Evolutionary conservation across 2,888 invertebrate genomes (phyloP), one percentile per base, ranked within the genome.

Genomic region (Ceraclea dissimilis): DNA sequence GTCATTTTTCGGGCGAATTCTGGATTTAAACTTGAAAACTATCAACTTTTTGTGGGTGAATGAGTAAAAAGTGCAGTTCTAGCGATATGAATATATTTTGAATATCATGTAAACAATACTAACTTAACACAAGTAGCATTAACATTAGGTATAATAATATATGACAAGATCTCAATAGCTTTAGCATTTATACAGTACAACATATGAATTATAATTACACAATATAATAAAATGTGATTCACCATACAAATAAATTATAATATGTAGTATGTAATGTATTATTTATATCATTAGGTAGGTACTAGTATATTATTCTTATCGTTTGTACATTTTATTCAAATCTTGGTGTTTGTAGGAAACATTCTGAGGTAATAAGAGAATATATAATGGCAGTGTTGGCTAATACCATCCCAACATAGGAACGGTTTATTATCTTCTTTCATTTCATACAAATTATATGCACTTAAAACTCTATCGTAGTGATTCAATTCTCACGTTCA

Each of bases 11-110:
- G n/a, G n/a, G n/a, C n/a, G n/a, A n/a, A n/a, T n/a, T n/a, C n/a
- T n/a, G n/a, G n/a, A n/a, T n/a, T n/a, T n/a, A n/a, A n/a, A n/a
- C n/a, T n/a, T n/a, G n/a, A n/a, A n/a, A n/a, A n/a, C n/a, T n/a
- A n/a, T n/a, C n/a, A n/a, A n/a, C n/a, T n/a, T n/a, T n/a, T n/a
- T n/a, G n/a, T 11, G 22, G 26, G 43, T 19, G 19, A 51, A 6
- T n/a, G 8, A 51, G 18, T 19, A 39, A 34, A 52, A 22, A 51
- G n/a, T 49, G 10, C 18, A 54, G 16, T 50, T 55, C 54, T 58
- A 58, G 58, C 58, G 55, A 58, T 58, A 54, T 54, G 54, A 54
- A 58, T 58, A 58, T 58, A 58, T 54, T 58, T 58, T 55, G 55
- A 57, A 54, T 57, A 57, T 57, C 53, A 54, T 43, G 50, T 53